These are phyloP conservation scores for Bufotes viridis DNA, from an alignment of 2,797 vertebrate species.

Conservation along the genomic window DNA sequence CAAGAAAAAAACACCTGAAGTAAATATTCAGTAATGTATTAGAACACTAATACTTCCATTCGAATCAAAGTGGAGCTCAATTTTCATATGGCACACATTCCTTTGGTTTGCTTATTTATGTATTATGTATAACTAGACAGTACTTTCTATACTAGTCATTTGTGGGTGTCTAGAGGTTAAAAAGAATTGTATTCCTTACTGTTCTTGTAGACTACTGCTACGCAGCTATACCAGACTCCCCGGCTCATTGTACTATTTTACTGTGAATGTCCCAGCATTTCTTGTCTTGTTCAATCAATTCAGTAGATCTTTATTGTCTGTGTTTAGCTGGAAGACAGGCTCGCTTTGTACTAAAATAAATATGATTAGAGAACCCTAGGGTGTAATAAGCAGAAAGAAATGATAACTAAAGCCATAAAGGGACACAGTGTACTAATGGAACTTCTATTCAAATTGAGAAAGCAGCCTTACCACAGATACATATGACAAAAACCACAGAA, in stretches of 20 bases:
- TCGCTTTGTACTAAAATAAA: constrained; percentile 52
- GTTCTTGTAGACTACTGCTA: not conserved
- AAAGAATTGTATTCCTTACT: not conserved
- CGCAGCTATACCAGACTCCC: constrained; percentile 10
- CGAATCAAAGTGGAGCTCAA: too few species aligned
- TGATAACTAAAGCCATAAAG: constrained; percentile 52
- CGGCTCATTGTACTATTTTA: constrained; percentile 30
- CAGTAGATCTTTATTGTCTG: constrained; percentile 54
- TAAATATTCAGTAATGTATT: too few species aligned
- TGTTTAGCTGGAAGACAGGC: constrained; percentile 45
- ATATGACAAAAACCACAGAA: constrained; percentile 31
- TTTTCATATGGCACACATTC: not conserved
- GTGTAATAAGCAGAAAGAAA: constrained; percentile 56
- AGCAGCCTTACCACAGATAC: constrained; percentile 22
- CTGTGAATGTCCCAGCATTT: constrained; percentile 33
- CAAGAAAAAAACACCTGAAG: too few species aligned
- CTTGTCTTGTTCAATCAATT: constrained; percentile 57
- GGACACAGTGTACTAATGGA: constrained; percentile 52
- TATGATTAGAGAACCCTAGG: constrained; percentile 57
- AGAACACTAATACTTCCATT: too few species aligned
- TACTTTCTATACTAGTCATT: not conserved
- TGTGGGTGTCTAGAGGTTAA: not conserved
- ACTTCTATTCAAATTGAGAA: constrained; percentile 49
- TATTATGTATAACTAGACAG: not conserved
- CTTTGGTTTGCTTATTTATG: not conserved